Evolutionary conservation across 2,888 invertebrate species (phyloP).

Genomic region (Metopia argyrocephala): DNA sequence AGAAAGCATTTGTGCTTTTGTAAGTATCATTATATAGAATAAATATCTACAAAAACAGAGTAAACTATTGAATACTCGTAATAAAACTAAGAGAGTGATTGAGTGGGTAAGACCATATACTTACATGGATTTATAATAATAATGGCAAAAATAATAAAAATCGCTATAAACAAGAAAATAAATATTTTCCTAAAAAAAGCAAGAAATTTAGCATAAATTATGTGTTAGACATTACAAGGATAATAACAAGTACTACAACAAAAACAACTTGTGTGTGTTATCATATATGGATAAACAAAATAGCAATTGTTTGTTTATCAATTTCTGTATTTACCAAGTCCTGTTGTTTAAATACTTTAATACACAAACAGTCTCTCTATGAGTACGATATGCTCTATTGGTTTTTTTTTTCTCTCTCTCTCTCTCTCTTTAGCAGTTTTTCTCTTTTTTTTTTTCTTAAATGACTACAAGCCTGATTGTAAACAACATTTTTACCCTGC

Average conservation of each 20-base stretch:
- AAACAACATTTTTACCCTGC: slow-evolving; percentile 31
- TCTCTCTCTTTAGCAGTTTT: background rate
- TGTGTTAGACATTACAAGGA: slow-evolving; percentile 47
- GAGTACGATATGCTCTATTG: background rate
- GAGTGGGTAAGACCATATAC: too few relatives aligned
- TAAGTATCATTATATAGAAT: too few relatives aligned
- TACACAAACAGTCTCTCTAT: background rate
- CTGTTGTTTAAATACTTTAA: background rate
- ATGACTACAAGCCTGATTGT: slow-evolving; percentile 29
- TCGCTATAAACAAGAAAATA: slow-evolving; percentile 8
- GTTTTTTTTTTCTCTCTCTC: background rate
- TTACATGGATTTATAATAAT: slow-evolving; percentile 6
- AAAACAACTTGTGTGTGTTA: too few relatives aligned
- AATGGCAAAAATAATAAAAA: slow-evolving; percentile 7
- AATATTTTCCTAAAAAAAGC: slow-evolving; percentile 49
- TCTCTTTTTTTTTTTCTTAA: background rate
- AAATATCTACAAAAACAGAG: too few relatives aligned
- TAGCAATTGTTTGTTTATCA: background rate
- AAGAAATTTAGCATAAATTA: slow-evolving; percentile 53
- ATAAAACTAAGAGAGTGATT: background rate
- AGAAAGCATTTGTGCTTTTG: too few relatives aligned
- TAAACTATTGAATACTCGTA: too few relatives aligned
- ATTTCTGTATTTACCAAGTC: background rate
- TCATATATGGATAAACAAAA: background rate
- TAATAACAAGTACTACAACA: slow-evolving; percentile 4